phyloP scores from a whole-genome alignment of 2,888 invertebrate genomes.

The Drosophila nr. medialis region DNA sequence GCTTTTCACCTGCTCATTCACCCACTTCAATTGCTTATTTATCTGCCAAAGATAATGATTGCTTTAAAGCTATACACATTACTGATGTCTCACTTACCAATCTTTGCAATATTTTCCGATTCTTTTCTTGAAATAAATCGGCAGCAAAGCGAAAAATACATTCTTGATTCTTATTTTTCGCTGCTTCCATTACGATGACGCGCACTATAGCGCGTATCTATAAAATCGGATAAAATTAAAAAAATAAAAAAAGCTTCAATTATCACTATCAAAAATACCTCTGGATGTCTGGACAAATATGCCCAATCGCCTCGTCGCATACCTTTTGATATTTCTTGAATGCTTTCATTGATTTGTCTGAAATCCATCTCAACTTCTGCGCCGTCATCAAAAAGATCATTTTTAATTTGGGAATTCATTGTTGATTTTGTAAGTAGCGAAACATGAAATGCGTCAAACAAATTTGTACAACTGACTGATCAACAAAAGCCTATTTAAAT shows the following conservation, averaged over 20 bases:
- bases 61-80: background rate
- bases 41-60: constrained; percentile 29
- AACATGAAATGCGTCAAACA: background rate
- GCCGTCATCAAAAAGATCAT: background rate
- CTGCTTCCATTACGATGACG: constrained; percentile 46
- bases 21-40: constrained; percentile 60
- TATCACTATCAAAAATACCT: constrained; percentile 23
- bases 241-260: background rate
- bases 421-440: background rate
- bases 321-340: constrained; percentile 38
- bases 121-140: constrained; percentile 31
- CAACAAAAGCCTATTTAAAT: constrained; percentile 8
- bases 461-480: background rate
- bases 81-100: constrained; percentile 16
- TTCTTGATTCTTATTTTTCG: constrained; percentile 15
- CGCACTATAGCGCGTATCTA: constrained; percentile 62
- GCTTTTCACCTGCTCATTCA: constrained; percentile 33
- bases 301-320: constrained; percentile 60
- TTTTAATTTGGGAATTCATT: constrained; percentile 2
- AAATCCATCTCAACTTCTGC: constrained; percentile 16
- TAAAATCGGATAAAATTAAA: background rate
- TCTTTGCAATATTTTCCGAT: constrained; percentile 16
- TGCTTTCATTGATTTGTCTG: constrained; percentile 34
- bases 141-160: constrained; percentile 47
- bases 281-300: constrained; percentile 55